Conservation (phyloP, 2,888 invertebrate species). For the Macrophya alboannulata region DNA sequence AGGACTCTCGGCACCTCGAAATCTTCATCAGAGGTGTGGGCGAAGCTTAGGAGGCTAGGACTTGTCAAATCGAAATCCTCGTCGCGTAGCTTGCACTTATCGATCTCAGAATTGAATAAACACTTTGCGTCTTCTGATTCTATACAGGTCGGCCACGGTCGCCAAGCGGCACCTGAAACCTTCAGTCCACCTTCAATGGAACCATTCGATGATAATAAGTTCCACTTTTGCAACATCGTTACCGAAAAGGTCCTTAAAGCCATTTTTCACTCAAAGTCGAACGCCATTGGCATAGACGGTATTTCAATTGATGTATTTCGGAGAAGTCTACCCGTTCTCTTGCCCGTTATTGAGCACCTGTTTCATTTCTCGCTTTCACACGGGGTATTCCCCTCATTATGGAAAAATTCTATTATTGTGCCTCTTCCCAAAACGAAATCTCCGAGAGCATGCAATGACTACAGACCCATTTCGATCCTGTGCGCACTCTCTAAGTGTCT, state of each 20-base stretch:
- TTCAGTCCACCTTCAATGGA: neutral
- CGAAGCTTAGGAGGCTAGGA: neutral
- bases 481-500: slow-evolving; percentile 38
- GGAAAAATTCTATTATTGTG: slow-evolving; percentile 34
- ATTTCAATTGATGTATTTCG: neutral
- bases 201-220: slow-evolving; percentile 8
- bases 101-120: neutral
- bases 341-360: neutral
- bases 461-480: slow-evolving; percentile 42
- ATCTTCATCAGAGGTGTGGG: neutral
- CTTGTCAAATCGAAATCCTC: slow-evolving; percentile 9
- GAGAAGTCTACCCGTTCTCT: neutral
- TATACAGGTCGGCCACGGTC: neutral
- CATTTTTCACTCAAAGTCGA: neutral
- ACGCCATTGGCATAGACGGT: neutral
- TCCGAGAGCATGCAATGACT: slow-evolving; percentile 8
- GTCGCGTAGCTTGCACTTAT: neutral
- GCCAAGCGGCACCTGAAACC: neutral
- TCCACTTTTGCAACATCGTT: neutral
- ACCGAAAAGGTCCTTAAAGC: neutral
- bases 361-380: slow-evolving; percentile 35
- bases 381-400: neutral
- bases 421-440: slow-evolving; percentile 22
- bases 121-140: neutral
- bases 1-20: neutral